Percentiles rank a stretch among this genome's conserved stretches.
These are phyloP conservation scores for Pitta sordida DNA, from an alignment of 2,113 vertebrate genomes.

Conservation along the genomic window DNA sequence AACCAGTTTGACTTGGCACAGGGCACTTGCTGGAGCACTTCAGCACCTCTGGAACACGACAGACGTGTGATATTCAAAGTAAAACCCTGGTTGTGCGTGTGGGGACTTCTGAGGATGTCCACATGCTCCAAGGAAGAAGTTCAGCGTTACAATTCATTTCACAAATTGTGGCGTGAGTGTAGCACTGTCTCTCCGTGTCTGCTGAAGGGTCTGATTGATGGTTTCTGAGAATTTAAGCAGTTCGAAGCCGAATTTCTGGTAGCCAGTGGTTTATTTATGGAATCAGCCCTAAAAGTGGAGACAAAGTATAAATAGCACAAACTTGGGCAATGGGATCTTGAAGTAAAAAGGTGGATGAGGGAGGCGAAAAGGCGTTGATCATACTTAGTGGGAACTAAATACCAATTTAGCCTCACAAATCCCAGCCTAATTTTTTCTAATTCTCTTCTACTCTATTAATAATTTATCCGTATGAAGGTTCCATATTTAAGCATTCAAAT, in stretches of 20 bases:
- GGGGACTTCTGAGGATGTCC: background rate
- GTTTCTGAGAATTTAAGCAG: background rate
- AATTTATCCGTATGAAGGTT: background rate
- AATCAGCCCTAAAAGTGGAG: background rate
- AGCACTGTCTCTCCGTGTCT: background rate
- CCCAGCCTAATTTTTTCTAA: background rate
- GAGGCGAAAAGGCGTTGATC: background rate
- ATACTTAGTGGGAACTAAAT: background rate
- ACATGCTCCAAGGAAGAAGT: background rate
- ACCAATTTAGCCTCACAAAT: background rate
- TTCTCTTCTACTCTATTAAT: background rate
- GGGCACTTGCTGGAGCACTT: background rate
- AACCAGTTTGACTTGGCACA: background rate
- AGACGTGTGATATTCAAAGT: background rate
- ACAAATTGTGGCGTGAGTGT: background rate
- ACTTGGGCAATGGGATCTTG: background rate
- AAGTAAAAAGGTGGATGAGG: background rate
- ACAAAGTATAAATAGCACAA: background rate
- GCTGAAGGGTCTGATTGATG: background rate
- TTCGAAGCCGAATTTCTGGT: background rate
- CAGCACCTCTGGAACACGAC: background rate
- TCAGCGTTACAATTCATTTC: background rate
- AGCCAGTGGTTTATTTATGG: background rate
- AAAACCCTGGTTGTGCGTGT: accelerated
- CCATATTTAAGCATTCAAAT: background rate